Evolutionary conservation across 2,888 invertebrate species (phyloP).

Genomic region (Tetranychus truncatus): DNA sequence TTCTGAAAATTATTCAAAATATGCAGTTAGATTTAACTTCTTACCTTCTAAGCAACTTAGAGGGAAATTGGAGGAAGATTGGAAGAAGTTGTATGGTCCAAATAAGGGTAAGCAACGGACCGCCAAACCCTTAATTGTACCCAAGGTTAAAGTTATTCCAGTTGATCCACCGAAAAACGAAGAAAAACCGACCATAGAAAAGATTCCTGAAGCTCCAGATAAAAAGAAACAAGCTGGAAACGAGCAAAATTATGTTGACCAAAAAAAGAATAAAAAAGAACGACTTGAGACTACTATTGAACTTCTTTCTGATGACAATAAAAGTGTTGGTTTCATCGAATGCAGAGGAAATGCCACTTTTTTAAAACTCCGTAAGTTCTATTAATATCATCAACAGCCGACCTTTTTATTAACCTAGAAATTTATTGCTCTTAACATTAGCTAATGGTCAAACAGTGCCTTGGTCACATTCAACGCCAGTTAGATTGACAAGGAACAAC

Average conservation of each 20-base stretch:
- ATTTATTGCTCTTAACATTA: not conserved
- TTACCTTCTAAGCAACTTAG: not conserved
- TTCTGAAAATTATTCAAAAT: not conserved
- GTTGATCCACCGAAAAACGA: no score
- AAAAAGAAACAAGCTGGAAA: no score
- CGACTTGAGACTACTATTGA: not conserved
- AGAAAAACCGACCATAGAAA: no score
- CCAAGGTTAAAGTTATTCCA: no score
- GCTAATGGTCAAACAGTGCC: not conserved
- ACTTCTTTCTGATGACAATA: not conserved
- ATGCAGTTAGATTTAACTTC: not conserved
- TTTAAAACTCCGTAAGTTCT: not conserved
- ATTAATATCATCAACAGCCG: not conserved
- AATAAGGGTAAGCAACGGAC: no score
- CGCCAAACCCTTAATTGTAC: no score
- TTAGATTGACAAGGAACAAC: not conserved
- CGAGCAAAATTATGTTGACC: no score
- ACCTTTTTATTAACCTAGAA: not conserved
- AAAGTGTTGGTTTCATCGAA: not conserved
- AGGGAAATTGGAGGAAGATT: not conserved
- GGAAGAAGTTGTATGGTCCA: no score
- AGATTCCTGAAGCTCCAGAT: no score
- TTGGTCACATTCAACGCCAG: not conserved
- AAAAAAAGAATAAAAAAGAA: no score
- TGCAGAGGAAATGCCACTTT: not conserved